Percentiles rank a stretch among this genome's conserved stretches.
These are phyloP conservation scores for Drosophila subobscura DNA, from an alignment of 1,140 invertebrate genomes.

Conservation along the genomic window DNA sequence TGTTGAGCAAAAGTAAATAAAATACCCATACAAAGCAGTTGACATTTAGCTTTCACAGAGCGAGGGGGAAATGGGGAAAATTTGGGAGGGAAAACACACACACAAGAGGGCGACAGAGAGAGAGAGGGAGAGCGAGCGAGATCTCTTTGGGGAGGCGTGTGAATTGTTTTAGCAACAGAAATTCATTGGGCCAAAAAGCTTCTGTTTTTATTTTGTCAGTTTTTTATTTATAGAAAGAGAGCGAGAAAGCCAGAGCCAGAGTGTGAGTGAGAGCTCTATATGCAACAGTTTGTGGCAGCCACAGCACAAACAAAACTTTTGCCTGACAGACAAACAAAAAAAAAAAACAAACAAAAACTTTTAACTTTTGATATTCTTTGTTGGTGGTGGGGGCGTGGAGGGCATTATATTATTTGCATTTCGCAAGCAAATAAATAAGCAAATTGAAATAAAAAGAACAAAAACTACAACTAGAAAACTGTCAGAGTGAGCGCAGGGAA, in stretches of 20 bases:
- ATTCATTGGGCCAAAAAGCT: slow-evolving; percentile 40
- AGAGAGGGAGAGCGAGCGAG: neutral
- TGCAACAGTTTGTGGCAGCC: slow-evolving; percentile 31
- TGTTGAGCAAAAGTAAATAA: slow-evolving; percentile 48
- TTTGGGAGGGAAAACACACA: neutral
- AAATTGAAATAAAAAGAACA: slow-evolving; percentile 44
- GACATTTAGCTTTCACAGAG: slow-evolving; percentile 38
- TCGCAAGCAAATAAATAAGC: slow-evolving; percentile 48
- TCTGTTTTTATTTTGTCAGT: slow-evolving; percentile 8
- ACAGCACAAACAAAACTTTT: slow-evolving; percentile 23
- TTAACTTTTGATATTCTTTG: slow-evolving; percentile 50
- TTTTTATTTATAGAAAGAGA: too few relatives aligned
- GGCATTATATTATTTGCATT: slow-evolving; percentile 59
- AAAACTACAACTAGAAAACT: slow-evolving; percentile 45
- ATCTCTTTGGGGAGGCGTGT: slow-evolving; percentile 17
- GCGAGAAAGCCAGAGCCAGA: too few relatives aligned
- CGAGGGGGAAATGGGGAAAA: neutral
- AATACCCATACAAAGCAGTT: slow-evolving; percentile 32
- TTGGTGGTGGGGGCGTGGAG: neutral
- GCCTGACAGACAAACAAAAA: slow-evolving; percentile 21
- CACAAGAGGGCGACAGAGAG: neutral
- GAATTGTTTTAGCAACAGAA: slow-evolving; percentile 45
- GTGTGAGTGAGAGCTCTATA: neutral
- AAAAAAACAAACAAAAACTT: too few relatives aligned
- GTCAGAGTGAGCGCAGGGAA: slow-evolving; percentile 3